Evolutionary conservation across 2,888 invertebrate species (phyloP).

Genomic region (Brachyptera putata): DNA sequence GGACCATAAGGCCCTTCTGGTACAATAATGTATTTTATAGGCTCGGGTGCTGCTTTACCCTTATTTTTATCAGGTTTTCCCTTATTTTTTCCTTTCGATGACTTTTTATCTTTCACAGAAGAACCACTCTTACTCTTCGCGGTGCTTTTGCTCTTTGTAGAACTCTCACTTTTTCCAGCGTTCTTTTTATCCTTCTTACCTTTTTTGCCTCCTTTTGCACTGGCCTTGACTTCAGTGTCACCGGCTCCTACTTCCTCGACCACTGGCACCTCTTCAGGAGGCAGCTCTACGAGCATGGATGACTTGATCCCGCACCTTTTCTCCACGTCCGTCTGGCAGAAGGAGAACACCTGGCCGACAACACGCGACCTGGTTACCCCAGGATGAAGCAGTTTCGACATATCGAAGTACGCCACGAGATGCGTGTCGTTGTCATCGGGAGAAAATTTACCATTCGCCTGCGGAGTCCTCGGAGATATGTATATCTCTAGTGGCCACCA

Average conservation of each 20-base stretch:
- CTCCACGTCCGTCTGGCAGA: conserved; percentile 40
- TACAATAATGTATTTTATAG: too few species aligned
- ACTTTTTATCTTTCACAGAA: not conserved
- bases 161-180: not conserved
- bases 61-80: not conserved
- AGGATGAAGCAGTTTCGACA: conserved; percentile 43
- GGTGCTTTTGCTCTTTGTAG: not conserved
- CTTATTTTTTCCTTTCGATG: not conserved
- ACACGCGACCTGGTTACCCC: conserved; percentile 41
- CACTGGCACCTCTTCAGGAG: too few species aligned
- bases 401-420: conserved; percentile 42
- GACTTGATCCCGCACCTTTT: conserved; percentile 39
- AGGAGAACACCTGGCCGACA: conserved; percentile 41
- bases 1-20: too few species aligned
- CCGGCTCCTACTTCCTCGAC: not conserved
- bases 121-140: not conserved
- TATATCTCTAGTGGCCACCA: conserved; percentile 42
- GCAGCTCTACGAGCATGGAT: conserved; percentile 38
- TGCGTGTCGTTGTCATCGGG: conserved; percentile 41
- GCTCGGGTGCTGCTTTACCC: not conserved
- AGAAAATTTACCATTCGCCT: not conserved
- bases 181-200: not conserved
- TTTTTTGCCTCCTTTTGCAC: not conserved
- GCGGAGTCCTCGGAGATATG: conserved; percentile 22
- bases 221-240: not conserved